Conservation (phyloP, 2,888 invertebrate species). For the Drosophila mayaguana region DNA sequence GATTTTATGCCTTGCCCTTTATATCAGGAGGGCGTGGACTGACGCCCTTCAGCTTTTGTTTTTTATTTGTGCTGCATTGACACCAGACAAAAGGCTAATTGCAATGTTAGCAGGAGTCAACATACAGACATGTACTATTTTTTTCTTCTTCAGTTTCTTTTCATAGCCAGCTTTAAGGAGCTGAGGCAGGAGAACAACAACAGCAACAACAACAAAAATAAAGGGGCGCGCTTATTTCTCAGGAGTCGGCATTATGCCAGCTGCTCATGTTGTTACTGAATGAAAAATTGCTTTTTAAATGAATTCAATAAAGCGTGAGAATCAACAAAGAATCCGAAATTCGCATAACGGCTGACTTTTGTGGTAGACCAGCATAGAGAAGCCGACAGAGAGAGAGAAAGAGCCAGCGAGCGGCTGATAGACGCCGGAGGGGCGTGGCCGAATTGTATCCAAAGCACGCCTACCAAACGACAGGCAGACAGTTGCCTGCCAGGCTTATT, state of each 20-base stretch:
- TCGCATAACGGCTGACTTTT: constrained; percentile 33
- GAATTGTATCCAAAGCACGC: constrained; percentile 9
- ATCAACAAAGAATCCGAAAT: constrained; percentile 44
- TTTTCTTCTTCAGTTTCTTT: constrained; percentile 20
- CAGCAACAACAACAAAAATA: neutral
- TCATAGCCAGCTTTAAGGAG: constrained; percentile 30
- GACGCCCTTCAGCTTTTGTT: neutral
- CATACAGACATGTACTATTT: neutral
- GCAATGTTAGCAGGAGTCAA: constrained; percentile 67
- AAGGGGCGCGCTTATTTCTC: constrained; percentile 17
- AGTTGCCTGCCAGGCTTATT: constrained; percentile 62
- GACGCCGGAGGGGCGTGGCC: neutral
- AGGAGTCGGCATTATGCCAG: constrained; percentile 23
- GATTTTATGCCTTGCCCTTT: constrained; percentile 14
- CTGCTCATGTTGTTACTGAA: constrained; percentile 27
- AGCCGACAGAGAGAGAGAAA: no score
- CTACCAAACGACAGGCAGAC: constrained; percentile 17
- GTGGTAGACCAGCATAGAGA: constrained; percentile 9
- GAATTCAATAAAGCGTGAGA: constrained; percentile 78
- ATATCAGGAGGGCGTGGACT: neutral
- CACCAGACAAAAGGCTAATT: constrained; percentile 76
- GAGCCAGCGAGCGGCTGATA: neutral
- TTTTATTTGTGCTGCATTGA: constrained; percentile 62
- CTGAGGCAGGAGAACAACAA: constrained; percentile 17
- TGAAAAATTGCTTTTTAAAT: constrained; percentile 81